Evolutionary conservation across 2,797 vertebrate species (phyloP).

Genomic region (Bradypodion ventrale): DNA sequence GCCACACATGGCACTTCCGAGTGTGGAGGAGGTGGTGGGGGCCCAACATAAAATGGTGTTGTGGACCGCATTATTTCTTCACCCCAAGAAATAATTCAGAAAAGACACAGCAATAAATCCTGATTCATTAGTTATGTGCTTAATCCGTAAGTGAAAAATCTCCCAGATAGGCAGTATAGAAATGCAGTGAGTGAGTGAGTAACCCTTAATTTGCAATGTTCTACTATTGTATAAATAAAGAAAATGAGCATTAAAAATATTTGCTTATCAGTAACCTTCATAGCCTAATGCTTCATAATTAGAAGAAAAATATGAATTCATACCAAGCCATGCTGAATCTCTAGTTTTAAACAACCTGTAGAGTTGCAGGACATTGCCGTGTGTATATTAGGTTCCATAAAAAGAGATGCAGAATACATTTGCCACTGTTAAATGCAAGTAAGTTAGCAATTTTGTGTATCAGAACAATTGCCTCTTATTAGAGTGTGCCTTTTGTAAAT

Average conservation of each 20-base stretch:
- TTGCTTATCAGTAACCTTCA: background rate
- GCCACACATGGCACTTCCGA: too few species aligned
- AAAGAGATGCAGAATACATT: background rate
- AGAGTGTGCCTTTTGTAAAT: background rate
- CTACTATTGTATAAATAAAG: background rate
- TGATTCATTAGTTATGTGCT: background rate
- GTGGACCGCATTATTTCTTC: too few species aligned
- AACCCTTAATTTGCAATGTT: background rate
- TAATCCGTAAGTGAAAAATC: too few species aligned
- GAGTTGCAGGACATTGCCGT: background rate
- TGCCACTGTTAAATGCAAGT: constrained; percentile 12
- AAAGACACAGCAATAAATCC: background rate
- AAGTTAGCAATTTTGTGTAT: background rate
- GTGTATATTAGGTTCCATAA: background rate
- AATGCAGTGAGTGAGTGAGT: too few species aligned
- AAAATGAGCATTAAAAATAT: background rate
- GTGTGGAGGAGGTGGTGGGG: too few species aligned
- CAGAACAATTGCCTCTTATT: background rate
- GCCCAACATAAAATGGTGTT: too few species aligned
- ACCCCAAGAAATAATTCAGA: background rate
- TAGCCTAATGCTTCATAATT: background rate
- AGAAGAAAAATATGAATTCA: background rate
- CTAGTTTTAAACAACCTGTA: background rate
- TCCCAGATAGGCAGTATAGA: too few species aligned
- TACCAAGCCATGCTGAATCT: rapidly evolving